Evolutionary conservation across 92 coral and sea anemone genomes (phyloP), one percentile per base, ranked within the genome.

Genomic region (Plumapathes pennacea): DNA sequence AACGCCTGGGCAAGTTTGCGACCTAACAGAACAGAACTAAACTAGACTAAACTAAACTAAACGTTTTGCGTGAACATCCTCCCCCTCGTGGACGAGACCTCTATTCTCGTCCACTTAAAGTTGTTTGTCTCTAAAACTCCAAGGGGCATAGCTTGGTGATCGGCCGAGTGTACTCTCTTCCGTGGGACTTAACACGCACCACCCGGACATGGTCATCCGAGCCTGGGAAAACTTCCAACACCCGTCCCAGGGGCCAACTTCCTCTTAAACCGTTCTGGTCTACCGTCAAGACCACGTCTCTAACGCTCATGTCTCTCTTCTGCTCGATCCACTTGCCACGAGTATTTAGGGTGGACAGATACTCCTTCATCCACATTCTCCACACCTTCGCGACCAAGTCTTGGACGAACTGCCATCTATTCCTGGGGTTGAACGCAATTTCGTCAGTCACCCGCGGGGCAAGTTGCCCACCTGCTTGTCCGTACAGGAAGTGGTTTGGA

Each of bases 381-480:
- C 54, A 60, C 20, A 28, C 23, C 10, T 6, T 25, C 5, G 0
- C 12, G 3, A 60, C 24, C 24, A 60, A 32, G 24, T 41, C 26
- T 20, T 60, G 38, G 3, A 42, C 39, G 4, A 25, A 25, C 6
- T 37, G 20, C 67, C 34, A 57, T 4, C 64, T 21, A 24, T 57
- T 57, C 31, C 64, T 38, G 18, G 50, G 2, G 32, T 19, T 57
- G 22, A 44, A 62, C 9, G 46, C 57, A 6, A 46, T 6, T 4
- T 62, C 69, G 33, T 61, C 71, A 9, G 50, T 21, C 7, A 46
- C 62, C 25, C 15, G 15, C 0, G 71, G 79, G 1, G 71, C 71
- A 1, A 61, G 36, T 20, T 61, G 52, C 20, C 79, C 62, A 34
- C 79, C 79, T 0, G 53, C 18, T 51, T 70, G 69, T 2, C 76